Evolutionary conservation across 2,113 vertebrate genomes (phyloP).

Genomic region (Syngnathus typhle): DNA sequence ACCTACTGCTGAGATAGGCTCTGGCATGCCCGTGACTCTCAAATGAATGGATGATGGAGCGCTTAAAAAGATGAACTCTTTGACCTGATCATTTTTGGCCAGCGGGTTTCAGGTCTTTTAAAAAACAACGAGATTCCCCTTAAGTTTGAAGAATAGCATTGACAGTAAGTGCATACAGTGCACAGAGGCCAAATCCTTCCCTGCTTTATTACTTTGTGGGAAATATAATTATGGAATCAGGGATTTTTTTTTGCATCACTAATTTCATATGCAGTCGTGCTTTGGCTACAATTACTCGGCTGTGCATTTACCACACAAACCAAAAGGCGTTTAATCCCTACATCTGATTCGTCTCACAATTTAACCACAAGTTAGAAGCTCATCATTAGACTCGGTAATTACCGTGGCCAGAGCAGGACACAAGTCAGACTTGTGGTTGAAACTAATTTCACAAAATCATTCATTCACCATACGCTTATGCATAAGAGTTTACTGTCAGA

Average conservation of each 20-base stretch:
- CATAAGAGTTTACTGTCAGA: slow-evolving; percentile 15
- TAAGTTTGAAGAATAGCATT: neutral
- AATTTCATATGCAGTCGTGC: slow-evolving; percentile 2
- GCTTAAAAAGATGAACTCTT: neutral
- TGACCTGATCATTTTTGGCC: neutral
- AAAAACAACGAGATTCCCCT: neutral
- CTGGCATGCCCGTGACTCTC: too few species aligned
- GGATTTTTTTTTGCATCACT: neutral
- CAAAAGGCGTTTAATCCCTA: slow-evolving; percentile 30
- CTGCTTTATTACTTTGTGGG: neutral
- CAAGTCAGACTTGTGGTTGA: slow-evolving; percentile 21
- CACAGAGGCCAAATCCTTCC: neutral
- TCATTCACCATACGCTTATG: neutral
- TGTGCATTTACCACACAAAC: slow-evolving; percentile 24
- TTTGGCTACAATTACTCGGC: slow-evolving; percentile 2
- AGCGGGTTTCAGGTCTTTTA: neutral
- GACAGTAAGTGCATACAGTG: neutral
- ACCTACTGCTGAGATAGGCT: too few species aligned
- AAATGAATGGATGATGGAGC: too few species aligned
- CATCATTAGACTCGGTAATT: slow-evolving; percentile 22
- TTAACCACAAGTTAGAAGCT: slow-evolving; percentile 35
- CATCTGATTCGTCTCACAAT: slow-evolving; percentile 46
- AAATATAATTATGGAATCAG: neutral
- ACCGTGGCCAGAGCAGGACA: slow-evolving; percentile 22
- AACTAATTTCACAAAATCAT: slow-evolving; percentile 15